A percentile compares a stretch with the other conserved stretches of the same genome.
These are phyloP conservation scores for Nesogale talazaci DNA, from an alignment of 2,113 vertebrate genomes.

Conservation along the genomic window DNA sequence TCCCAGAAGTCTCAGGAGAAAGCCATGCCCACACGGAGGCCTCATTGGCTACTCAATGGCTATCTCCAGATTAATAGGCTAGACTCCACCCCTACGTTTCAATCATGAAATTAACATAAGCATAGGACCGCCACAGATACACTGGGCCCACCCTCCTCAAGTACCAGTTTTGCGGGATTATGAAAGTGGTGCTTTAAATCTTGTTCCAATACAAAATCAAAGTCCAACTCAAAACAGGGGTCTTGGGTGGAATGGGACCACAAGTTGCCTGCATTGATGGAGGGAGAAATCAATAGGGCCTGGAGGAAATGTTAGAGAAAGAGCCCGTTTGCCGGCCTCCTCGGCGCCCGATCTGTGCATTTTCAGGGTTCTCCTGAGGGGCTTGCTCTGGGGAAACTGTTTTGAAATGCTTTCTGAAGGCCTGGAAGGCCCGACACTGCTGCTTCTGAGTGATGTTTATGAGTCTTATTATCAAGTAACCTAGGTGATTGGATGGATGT, in stretches of 20 bases:
- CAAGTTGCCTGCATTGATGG: background rate
- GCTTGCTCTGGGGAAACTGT: background rate
- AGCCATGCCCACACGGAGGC: too few relatives aligned
- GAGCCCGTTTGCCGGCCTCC: background rate
- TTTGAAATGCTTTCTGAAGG: background rate
- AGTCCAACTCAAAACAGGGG: background rate
- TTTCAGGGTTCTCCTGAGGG: background rate
- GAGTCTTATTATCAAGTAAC: slow-evolving; percentile 5
- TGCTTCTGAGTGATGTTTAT: slow-evolving; percentile 23
- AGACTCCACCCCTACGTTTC: too few relatives aligned
- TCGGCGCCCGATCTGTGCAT: background rate
- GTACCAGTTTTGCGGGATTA: background rate
- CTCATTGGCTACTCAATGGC: too few relatives aligned
- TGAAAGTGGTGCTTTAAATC: slow-evolving; percentile 47
- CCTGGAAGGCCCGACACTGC: background rate
- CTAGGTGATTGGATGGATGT: slow-evolving; percentile 1
- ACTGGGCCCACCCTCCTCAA: background rate
- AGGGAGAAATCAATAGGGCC: background rate
- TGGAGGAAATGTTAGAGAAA: background rate
- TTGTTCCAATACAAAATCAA: background rate
- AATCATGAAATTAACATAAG: too few relatives aligned
- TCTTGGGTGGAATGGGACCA: background rate
- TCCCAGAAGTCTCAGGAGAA: too few relatives aligned
- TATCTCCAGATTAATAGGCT: too few relatives aligned
- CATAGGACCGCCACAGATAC: too few relatives aligned